A percentile compares a stretch with the other conserved stretches of the same genome.
Conservation (phyloP, 1,140 invertebrate species). For the Brachionus manjavacas region DNA sequence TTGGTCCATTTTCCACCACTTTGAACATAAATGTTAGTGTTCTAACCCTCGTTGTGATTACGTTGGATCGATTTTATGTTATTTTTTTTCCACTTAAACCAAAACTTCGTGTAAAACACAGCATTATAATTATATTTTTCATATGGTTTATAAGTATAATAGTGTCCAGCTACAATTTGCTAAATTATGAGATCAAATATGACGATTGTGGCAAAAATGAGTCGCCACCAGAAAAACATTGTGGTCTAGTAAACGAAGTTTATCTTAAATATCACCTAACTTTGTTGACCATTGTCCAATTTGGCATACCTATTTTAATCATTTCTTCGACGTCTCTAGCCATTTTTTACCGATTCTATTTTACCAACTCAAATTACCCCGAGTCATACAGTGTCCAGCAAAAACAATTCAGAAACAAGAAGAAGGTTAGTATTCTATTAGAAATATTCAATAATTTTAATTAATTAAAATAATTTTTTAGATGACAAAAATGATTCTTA, state of each 20-base stretch:
- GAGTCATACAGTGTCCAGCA: neutral
- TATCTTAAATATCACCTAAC: neutral
- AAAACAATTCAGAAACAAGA: conserved; percentile 16
- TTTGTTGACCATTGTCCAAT: conserved; percentile 10
- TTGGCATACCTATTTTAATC: conserved; percentile 14
- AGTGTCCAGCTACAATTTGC: conserved; percentile 63
- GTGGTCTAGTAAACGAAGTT: neutral
- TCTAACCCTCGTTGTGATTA: conserved; percentile 74
- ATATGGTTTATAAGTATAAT: conserved; percentile 66
- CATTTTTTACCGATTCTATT: conserved; percentile 14
- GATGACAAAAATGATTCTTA: conserved; percentile 56
- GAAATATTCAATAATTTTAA: neutral
- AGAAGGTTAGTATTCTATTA: conserved; percentile 12
- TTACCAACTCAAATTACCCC: neutral
- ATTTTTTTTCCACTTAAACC: conserved; percentile 71
- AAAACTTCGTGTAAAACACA: conserved; percentile 65
- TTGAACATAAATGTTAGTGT: conserved; percentile 76
- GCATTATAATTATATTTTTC: conserved; percentile 65
- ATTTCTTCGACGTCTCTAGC: conserved; percentile 1
- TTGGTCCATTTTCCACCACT: conserved; percentile 73
- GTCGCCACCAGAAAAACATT: neutral
- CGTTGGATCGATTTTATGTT: conserved; percentile 69
- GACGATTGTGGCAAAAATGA: neutral
- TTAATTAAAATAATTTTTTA: neutral
- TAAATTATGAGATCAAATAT: neutral